phyloP scores from a whole-genome alignment of 2,888 invertebrate species.

The Calliopum simillimum region DNA sequence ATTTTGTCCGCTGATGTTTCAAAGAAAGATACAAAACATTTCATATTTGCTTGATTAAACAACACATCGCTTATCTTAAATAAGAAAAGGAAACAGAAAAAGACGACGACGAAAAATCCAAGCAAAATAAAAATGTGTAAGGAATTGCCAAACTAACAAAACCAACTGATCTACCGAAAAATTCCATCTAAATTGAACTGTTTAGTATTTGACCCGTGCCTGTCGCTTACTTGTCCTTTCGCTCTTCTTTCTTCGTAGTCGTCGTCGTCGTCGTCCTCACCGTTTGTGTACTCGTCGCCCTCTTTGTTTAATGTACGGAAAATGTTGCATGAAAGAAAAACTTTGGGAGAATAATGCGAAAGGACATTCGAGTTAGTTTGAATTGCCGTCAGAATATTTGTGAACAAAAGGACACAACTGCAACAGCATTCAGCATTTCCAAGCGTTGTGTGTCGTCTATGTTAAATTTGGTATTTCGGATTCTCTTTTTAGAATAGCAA shows the following conservation, averaged over 20 bases:
- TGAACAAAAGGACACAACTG: constrained; percentile 15
- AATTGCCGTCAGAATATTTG: constrained; percentile 6
- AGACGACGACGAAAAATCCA: background rate
- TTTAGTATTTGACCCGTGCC: constrained; percentile 34
- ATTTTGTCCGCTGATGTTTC: constrained; percentile 29
- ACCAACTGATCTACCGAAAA: constrained; percentile 31
- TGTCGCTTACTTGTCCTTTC: constrained; percentile 7
- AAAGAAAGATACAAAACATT: constrained; percentile 34
- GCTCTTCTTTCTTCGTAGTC: background rate
- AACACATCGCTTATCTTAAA: constrained; percentile 33
- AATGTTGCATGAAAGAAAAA: background rate
- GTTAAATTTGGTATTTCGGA: background rate
- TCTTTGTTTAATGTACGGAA: constrained; percentile 21
- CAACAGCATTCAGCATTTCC: background rate
- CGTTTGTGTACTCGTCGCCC: background rate
- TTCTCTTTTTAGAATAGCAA: background rate
- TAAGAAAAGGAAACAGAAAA: background rate
- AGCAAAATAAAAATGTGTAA: background rate
- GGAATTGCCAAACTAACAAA: constrained; percentile 17
- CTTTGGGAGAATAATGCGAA: constrained; percentile 16
- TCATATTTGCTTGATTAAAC: constrained; percentile 39
- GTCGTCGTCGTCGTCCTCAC: too few relatives aligned
- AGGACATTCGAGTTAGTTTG: constrained; percentile 28
- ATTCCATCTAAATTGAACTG: constrained; percentile 34
- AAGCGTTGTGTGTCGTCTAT: background rate